Percentiles rank a stretch among this genome's conserved stretches.
Conservation (phyloP, 1,140 invertebrate genomes). For the Cotesia vestalis region DNA sequence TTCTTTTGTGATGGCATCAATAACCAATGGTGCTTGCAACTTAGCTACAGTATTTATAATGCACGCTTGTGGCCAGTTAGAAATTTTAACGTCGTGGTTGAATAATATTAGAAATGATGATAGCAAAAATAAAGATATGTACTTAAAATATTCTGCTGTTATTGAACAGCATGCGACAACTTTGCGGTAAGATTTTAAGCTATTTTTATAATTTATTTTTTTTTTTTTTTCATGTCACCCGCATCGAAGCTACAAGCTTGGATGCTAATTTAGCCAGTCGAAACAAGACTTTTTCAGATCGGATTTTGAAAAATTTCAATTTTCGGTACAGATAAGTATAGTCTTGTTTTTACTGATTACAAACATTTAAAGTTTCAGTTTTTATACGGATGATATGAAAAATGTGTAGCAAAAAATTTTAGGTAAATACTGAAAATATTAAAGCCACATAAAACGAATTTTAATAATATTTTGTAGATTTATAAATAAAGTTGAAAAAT, state of each 20-base stretch:
- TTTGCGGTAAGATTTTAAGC: background rate
- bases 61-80: conserved; percentile 50
- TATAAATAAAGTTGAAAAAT: conserved; percentile 12
- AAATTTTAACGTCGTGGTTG: conserved; percentile 44
- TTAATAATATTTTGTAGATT: conserved; percentile 32
- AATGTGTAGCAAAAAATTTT: no score
- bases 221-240: no score
- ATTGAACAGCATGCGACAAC: conserved; percentile 14
- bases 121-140: background rate
- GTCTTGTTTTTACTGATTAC: no score
- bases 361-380: no score
- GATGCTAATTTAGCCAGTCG: no score
- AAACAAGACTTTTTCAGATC: no score
- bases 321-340: no score
- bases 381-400: no score
- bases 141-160: conserved; percentile 34
- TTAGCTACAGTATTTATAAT: conserved; percentile 48
- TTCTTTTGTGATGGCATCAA: conserved; percentile 10
- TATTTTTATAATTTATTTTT: background rate
- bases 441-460: background rate
- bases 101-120: conserved; percentile 9
- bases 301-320: no score
- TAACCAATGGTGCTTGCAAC: conserved; percentile 37
- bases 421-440: no score
- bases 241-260: no score